phyloP scores from a whole-genome alignment of 2,888 invertebrate genomes.

The Apodemia mormo region DNA sequence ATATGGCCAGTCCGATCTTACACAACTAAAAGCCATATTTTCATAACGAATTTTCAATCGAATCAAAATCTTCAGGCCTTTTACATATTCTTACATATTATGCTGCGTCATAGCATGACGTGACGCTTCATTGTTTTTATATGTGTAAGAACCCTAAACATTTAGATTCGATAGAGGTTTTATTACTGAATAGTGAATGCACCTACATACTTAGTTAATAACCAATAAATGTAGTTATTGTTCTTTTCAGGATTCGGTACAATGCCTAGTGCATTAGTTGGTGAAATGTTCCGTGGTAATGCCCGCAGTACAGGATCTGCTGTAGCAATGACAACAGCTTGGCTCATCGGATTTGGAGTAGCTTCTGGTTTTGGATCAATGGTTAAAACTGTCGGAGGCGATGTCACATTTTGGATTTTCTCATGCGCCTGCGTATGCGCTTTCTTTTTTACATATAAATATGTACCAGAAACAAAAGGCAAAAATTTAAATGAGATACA shows the following conservation, averaged over 20 bases:
- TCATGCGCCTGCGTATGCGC: slow-evolving; percentile 44
- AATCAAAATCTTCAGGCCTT: too few relatives aligned
- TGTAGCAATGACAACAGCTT: slow-evolving; percentile 49
- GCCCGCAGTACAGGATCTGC: slow-evolving; percentile 50
- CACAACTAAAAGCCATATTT: too few relatives aligned
- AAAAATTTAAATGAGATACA: slow-evolving; percentile 50
- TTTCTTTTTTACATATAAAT: slow-evolving; percentile 46
- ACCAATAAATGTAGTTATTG: neutral
- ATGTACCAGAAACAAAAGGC: slow-evolving; percentile 53
- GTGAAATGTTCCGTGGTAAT: slow-evolving; percentile 51
- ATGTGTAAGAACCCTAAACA: too few relatives aligned
- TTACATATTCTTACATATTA: too few relatives aligned
- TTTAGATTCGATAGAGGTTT: too few relatives aligned
- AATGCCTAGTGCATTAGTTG: slow-evolving; percentile 49
- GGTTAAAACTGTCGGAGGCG: slow-evolving; percentile 45
- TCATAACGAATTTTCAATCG: too few relatives aligned
- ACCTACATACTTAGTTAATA: too few relatives aligned
- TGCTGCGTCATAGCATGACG: too few relatives aligned
- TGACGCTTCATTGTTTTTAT: too few relatives aligned
- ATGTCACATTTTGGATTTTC: slow-evolving; percentile 50
- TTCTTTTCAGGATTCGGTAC: slow-evolving; percentile 47
- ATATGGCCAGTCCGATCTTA: too few relatives aligned
- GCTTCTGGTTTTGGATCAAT: slow-evolving; percentile 47
- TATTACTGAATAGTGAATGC: too few relatives aligned
- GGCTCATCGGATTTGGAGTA: slow-evolving; percentile 51